Percentiles rank a stretch among this genome's conserved stretches.
These are phyloP conservation scores for Mercenaria mercenaria DNA, from an alignment of 1,140 invertebrate species.

Conservation along the genomic window DNA sequence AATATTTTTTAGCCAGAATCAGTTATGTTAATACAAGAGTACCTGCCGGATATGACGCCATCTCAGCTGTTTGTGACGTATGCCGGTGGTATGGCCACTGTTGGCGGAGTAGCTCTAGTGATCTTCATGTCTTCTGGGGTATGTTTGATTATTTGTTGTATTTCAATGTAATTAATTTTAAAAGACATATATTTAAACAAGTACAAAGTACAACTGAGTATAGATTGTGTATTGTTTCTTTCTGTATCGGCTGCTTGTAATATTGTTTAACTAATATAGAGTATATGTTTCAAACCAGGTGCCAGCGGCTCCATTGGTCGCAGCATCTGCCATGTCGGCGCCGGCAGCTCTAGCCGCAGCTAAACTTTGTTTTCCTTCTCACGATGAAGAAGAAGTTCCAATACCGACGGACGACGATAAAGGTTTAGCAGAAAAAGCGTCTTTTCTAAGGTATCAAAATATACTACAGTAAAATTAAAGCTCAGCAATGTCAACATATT, in stretches of 20 bases:
- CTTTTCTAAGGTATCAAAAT: slow-evolving; percentile 1
- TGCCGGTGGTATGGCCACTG: slow-evolving; percentile 39
- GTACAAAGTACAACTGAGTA: no score
- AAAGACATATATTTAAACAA: no score
- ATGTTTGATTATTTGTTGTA: neutral
- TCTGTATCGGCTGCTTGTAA: no score
- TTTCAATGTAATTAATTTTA: no score
- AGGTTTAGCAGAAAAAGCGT: neutral
- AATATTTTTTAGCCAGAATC: slow-evolving; percentile 43
- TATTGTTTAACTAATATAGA: no score
- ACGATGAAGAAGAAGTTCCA: slow-evolving; percentile 17
- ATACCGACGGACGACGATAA: neutral
- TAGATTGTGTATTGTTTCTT: no score
- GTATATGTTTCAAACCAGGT: no score
- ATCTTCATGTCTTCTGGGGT: slow-evolving; percentile 48
- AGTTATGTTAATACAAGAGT: slow-evolving; percentile 46
- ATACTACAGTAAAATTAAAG: no score
- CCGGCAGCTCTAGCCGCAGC: slow-evolving; percentile 31
- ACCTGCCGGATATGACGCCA: slow-evolving; percentile 47
- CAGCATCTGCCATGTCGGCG: slow-evolving; percentile 53
- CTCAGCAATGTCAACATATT: no score
- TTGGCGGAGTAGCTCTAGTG: slow-evolving; percentile 29
- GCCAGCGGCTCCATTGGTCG: slow-evolving; percentile 7
- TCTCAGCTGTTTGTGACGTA: slow-evolving; percentile 62
- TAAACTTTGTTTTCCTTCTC: slow-evolving; percentile 27